These are phyloP conservation scores for Psylliodes chrysocephalus DNA, from an alignment of 2,888 invertebrate species.

Conservation along the genomic window DNA sequence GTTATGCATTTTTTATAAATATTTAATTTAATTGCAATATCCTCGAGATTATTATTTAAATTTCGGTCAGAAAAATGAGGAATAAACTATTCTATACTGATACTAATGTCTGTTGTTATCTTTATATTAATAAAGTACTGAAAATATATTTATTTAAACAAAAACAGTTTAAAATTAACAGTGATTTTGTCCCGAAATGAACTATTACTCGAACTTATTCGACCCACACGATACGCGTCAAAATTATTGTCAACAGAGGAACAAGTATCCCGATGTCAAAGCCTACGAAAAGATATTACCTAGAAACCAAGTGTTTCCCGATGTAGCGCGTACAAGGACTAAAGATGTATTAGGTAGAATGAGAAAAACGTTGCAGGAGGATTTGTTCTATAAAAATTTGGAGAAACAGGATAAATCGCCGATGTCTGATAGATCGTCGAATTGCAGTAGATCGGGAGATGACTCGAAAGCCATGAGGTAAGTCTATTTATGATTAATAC, in stretches of 20 bases:
- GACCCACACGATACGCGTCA: constrained; percentile 24
- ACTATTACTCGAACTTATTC: constrained; percentile 40
- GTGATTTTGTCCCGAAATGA: too few relatives aligned
- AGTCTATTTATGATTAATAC: too few relatives aligned
- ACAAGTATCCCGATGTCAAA: constrained; percentile 4
- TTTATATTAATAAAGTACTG: too few relatives aligned
- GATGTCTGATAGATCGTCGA: constrained; percentile 22
- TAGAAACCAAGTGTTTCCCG: constrained; percentile 8
- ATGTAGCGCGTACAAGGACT: background rate
- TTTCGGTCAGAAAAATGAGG: too few relatives aligned
- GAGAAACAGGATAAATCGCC: constrained; percentile 25
- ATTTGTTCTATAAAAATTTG: constrained; percentile 4
- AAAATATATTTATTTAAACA: too few relatives aligned
- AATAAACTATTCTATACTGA: too few relatives aligned
- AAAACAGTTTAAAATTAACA: too few relatives aligned
- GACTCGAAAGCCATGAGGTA: constrained; percentile 29
- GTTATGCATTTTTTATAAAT: too few relatives aligned
- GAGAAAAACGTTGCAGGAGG: constrained; percentile 5
- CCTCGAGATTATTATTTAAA: too few relatives aligned
- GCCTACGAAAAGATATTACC: constrained; percentile 4
- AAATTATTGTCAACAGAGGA: background rate
- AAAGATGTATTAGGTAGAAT: constrained; percentile 4
- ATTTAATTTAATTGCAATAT: too few relatives aligned
- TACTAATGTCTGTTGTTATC: too few relatives aligned
- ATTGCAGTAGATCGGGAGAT: constrained; percentile 25